Conservation (phyloP, 2,888 invertebrate genomes). For the Synergus itoensis region DNA sequence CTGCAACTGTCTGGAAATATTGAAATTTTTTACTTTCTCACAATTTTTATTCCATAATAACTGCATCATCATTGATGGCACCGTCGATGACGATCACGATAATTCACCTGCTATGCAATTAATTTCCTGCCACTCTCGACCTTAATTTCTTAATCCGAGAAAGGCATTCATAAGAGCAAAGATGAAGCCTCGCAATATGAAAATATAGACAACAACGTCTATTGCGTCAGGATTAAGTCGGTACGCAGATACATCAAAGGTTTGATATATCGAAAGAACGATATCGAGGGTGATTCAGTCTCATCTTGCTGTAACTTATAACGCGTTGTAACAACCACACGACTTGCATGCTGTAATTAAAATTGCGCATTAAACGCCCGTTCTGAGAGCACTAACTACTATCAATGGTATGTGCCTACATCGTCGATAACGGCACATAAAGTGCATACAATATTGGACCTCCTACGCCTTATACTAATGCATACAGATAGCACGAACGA, state of each 20-base stretch:
- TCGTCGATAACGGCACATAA: slow-evolving; percentile 20
- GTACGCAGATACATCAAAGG: background rate
- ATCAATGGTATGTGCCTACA: slow-evolving; percentile 8
- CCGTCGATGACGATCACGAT: slow-evolving; percentile 14
- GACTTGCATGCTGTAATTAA: slow-evolving; percentile 4
- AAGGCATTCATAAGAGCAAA: slow-evolving; percentile 10
- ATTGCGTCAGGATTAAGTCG: background rate
- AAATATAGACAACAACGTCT: slow-evolving; percentile 24
- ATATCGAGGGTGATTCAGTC: slow-evolving; percentile 12
- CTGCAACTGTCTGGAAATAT: background rate
- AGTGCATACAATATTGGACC: slow-evolving; percentile 35
- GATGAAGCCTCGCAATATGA: background rate
- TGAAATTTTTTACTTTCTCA: slow-evolving; percentile 10
- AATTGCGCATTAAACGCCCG: slow-evolving; percentile 21
- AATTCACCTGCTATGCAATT: slow-evolving; percentile 32
- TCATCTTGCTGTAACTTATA: slow-evolving; percentile 10
- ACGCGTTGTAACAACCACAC: slow-evolving; percentile 1
- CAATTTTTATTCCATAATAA: slow-evolving; percentile 17
- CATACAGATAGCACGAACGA: slow-evolving; percentile 5
- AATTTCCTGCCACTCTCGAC: slow-evolving; percentile 32
- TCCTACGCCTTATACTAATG: slow-evolving; percentile 19
- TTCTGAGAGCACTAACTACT: slow-evolving; percentile 27
- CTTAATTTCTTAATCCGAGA: slow-evolving; percentile 33
- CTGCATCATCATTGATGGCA: slow-evolving; percentile 21
- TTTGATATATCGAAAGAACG: slow-evolving; percentile 4